A percentile compares a stretch with the other conserved stretches of the same genome.
Conservation (phyloP, 2,888 invertebrate genomes). For the Dasysyrphus tricinctus region DNA sequence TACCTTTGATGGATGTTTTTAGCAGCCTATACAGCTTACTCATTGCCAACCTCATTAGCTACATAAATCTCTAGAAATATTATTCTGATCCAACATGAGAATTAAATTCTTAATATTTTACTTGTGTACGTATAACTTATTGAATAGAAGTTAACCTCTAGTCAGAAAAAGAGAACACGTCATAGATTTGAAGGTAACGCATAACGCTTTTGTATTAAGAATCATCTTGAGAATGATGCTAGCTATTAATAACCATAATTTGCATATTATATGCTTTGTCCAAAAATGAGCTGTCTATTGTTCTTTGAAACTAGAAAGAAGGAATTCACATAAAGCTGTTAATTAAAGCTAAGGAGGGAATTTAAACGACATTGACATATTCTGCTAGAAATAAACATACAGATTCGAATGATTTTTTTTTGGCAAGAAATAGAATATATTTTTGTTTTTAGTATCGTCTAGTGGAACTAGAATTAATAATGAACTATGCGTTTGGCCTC, state of each 20-base stretch:
- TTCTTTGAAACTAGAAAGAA: not conserved
- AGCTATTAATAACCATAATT: not conserved
- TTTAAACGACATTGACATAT: slow-evolving; percentile 1
- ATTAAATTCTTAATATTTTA: not conserved
- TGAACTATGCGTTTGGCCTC: not conserved
- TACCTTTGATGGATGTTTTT: not conserved
- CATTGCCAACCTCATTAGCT: not conserved
- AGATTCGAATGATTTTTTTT: not conserved
- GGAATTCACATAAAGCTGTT: not conserved
- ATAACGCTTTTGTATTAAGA: not conserved
- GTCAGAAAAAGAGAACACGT: not conserved
- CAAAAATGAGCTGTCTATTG: not conserved
- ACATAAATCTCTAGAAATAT: not conserved
- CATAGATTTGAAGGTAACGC: not conserved
- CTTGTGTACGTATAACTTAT: not conserved
- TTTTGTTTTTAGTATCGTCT: not conserved
- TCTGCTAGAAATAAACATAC: not conserved
- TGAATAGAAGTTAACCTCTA: slow-evolving; percentile 12
- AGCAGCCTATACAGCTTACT: not conserved
- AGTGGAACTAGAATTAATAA: not conserved
- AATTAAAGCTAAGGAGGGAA: not conserved
- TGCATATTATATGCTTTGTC: slow-evolving; percentile 15
- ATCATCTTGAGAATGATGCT: slow-evolving; percentile 6
- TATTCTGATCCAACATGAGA: slow-evolving; percentile 1
- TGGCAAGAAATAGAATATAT: not conserved